Evolutionary conservation across 2,888 invertebrate genomes (phyloP).

Genomic region (Nysson spinosus): DNA sequence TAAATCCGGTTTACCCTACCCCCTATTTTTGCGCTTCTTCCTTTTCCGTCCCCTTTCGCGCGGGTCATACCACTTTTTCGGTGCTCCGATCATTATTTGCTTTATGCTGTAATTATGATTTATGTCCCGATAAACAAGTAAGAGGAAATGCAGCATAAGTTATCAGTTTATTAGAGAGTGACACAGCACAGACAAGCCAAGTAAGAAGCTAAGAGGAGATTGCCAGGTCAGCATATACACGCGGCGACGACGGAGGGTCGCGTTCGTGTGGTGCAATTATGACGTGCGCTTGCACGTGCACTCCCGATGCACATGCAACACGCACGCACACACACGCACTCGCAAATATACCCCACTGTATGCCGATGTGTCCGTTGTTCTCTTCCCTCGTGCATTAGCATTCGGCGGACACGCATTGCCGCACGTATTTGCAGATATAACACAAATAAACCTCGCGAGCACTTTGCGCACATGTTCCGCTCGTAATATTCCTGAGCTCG

Average conservation of each 20-base stretch:
- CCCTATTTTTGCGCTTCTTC: conserved; percentile 6
- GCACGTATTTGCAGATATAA: conserved; percentile 69
- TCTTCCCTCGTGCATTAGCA: conserved; percentile 56
- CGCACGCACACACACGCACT: not conserved
- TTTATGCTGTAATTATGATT: no score
- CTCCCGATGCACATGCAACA: not conserved
- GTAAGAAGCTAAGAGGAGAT: no score
- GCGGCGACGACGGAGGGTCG: no score
- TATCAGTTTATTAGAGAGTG: no score
- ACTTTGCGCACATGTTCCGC: conserved; percentile 45
- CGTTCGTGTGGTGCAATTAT: conserved; percentile 59
- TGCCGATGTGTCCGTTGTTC: not conserved
- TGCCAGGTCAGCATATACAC: no score
- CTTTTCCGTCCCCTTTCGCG: not conserved
- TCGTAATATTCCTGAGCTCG: conserved; percentile 52
- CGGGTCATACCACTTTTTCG: no score
- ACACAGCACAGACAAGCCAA: no score
- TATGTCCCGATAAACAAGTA: no score
- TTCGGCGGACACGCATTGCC: conserved; percentile 63
- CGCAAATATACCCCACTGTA: not conserved
- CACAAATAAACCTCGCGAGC: conserved; percentile 63
- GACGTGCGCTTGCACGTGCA: conserved; percentile 48
- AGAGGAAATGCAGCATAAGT: no score
- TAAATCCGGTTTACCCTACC: conserved; percentile 59
- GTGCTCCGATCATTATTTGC: conserved; percentile 13